phyloP scores from a whole-genome alignment of 2,113 vertebrate species.

The Hoplias malabaricus region DNA sequence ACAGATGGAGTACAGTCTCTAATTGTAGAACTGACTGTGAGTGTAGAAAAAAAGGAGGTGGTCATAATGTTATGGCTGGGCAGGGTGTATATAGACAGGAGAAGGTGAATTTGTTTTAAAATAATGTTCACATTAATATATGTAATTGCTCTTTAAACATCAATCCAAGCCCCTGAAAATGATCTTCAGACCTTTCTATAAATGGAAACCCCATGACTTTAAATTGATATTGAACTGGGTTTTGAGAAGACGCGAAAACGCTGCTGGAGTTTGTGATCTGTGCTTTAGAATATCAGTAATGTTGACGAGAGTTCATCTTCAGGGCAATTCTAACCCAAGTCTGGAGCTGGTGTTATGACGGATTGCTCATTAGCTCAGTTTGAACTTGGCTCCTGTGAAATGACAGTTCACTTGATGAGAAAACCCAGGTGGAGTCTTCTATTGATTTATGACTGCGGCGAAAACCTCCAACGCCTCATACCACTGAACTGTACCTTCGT shows the following conservation, averaged over 20 bases:
- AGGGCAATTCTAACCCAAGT: background rate
- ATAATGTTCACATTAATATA: background rate
- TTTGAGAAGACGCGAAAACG: background rate
- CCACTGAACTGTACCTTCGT: background rate
- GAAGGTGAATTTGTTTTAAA: background rate
- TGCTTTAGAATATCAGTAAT: background rate
- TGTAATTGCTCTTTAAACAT: background rate
- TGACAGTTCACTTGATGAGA: conserved; percentile 11
- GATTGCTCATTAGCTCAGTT: conserved; percentile 7
- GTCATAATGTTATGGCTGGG: background rate
- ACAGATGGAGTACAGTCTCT: no score
- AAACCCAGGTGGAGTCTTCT: background rate
- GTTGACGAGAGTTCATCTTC: background rate
- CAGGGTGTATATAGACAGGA: no score
- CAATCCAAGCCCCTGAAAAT: background rate
- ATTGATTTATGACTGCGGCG: conserved; percentile 10
- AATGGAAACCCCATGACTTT: background rate
- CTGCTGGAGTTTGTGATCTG: background rate
- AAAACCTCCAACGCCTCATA: background rate
- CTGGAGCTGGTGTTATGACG: background rate
- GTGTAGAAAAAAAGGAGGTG: no score
- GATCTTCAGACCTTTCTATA: background rate
- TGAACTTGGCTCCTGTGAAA: background rate
- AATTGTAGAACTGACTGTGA: no score
- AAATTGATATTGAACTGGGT: background rate